Conservation (phyloP, 2,888 invertebrate genomes). For the Griposia aprilina region DNA sequence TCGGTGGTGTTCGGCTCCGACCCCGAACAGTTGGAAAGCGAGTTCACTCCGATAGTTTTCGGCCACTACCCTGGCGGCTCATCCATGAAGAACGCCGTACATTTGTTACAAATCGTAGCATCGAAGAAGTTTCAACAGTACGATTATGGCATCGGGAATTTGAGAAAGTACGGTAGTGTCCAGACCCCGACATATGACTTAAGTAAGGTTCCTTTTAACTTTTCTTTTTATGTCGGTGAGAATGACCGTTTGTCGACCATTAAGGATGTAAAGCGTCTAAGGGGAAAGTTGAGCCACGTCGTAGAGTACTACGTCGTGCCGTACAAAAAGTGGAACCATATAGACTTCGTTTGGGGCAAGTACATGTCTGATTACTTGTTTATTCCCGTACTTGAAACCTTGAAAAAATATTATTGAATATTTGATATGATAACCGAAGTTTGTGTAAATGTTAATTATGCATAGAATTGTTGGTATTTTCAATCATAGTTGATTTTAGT, state of each 20-base stretch:
- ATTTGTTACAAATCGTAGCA: conserved; percentile 20
- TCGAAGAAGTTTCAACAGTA: conserved; percentile 1
- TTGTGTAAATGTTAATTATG: neutral
- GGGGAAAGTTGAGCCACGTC: neutral
- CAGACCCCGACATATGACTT: conserved; percentile 20
- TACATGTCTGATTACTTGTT: neutral
- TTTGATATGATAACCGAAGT: neutral
- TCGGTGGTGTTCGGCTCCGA: conserved; percentile 3
- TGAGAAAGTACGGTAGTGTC: conserved; percentile 1
- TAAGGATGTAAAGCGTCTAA: conserved; percentile 12
- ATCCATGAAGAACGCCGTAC: conserved; percentile 27
- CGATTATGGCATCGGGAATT: conserved; percentile 25
- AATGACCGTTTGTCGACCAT: conserved; percentile 29
- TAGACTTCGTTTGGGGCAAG: conserved; percentile 32
- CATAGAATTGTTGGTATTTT: neutral
- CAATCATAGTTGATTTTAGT: neutral
- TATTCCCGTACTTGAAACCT: neutral
- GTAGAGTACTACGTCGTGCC: conserved; percentile 12
- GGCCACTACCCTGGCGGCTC: conserved; percentile 1
- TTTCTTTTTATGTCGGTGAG: conserved; percentile 28
- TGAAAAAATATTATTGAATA: conserved; percentile 6
- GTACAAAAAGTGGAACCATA: conserved; percentile 22
- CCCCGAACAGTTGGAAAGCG: conserved; percentile 18
- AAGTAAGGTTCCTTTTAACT: conserved; percentile 8
- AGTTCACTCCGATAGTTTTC: neutral